A percentile compares a stretch with the other conserved stretches of the same genome.
Conservation (phyloP, 2,113 vertebrate species). For the Rhinoptilus africanus region DNA sequence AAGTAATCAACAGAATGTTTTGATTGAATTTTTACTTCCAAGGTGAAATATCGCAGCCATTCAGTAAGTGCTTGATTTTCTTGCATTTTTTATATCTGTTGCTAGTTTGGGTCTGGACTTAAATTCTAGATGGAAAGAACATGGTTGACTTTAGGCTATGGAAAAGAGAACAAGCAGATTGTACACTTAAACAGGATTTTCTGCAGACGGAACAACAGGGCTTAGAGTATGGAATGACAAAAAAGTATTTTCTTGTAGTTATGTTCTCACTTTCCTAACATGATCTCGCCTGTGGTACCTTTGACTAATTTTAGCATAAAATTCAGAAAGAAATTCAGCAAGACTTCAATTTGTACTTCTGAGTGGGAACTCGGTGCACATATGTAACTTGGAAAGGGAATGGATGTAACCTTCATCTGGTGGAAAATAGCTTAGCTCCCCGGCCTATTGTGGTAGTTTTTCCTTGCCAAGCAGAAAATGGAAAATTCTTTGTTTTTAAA, state of each 20-base stretch:
- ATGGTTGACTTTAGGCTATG: background rate
- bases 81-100: background rate
- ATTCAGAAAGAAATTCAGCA: background rate
- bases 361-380: background rate
- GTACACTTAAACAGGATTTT: background rate
- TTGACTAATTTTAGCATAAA: background rate
- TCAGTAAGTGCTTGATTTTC: background rate
- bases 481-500: background rate
- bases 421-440: background rate
- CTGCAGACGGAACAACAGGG: background rate
- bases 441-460: accelerated
- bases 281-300: background rate
- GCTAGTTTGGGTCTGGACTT: background rate
- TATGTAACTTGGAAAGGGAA: background rate
- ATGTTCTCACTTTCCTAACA: background rate
- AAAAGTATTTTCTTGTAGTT: background rate
- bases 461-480: background rate
- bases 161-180: background rate
- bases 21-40: background rate
- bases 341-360: background rate
- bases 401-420: background rate
- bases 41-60: background rate
- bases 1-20: background rate
- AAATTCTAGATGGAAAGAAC: background rate
- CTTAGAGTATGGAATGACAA: background rate